Evolutionary conservation across 2,113 vertebrate species (phyloP), one percentile per base, ranked within the genome.

Genomic region (Hyperoodon ampullatus): DNA sequence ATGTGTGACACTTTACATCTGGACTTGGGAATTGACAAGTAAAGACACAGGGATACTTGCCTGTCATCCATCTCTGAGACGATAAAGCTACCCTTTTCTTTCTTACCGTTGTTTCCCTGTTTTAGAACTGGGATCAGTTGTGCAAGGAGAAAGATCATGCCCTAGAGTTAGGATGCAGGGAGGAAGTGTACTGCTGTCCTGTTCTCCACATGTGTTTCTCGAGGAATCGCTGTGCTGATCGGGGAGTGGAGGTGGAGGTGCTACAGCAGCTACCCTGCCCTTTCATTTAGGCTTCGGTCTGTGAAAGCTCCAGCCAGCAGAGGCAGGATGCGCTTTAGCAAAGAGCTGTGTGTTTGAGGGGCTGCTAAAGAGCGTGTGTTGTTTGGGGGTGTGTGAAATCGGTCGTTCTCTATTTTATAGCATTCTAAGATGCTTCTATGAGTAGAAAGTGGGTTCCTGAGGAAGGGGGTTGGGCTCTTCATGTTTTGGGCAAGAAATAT

Each of bases 11-110:
- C 89, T 71, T 93, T 39, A 6, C 47, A 12, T 82, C 63, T 89
- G 89, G 82, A 95, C 78, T 77, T 53, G 55, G 78, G 83, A 93
- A 42, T 42, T 96, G 96, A 61, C 88, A 97, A 95, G 93, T 97
- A 75, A 95, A 97, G 86, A 85, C 78, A 39, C 9, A 65, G 35
- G 93, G 88, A 82, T 55, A 50, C 72, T 93, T 47, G 28, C 58
- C 58, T 5, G 1, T 24, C 90, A 71, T 68, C 42, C 55, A 30
- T 91, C 97, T 96, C 77, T 91, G 77, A 81, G 97, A 90, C 78
- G 47, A 84, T 42, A 95, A 93, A 93, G 68, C 39, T 55, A 9
- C 71, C 42, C 3, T 55, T 86, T 2, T 88, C 70, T 72, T 8
- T 86, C 87, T 83, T 84, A 19, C 18, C 2, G 0, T 24, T 1